Evolutionary conservation across 2,113 vertebrate genomes (phyloP).

Genomic region (Benitochromis conjunctus): DNA sequence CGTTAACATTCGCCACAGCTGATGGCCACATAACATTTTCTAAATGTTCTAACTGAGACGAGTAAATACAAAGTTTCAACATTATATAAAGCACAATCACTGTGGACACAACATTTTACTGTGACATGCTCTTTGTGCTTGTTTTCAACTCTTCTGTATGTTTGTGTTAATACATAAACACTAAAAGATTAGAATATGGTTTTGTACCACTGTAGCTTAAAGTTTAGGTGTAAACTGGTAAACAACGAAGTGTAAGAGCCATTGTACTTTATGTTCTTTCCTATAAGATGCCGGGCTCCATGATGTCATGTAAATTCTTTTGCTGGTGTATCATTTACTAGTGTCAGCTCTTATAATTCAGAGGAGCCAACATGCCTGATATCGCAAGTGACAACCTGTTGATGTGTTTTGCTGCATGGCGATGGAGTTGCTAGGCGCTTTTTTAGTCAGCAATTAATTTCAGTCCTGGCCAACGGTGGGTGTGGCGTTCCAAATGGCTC

Average conservation of each 20-base stretch:
- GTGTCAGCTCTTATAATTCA: slow-evolving; percentile 50
- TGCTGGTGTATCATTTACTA: slow-evolving; percentile 37
- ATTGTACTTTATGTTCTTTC: not conserved
- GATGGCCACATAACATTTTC: not conserved
- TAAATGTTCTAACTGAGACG: not conserved
- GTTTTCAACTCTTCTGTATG: not conserved
- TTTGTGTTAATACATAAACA: not conserved
- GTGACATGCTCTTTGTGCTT: not conserved
- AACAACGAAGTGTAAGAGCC: not conserved
- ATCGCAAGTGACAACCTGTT: slow-evolving; percentile 71
- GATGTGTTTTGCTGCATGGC: slow-evolving; percentile 47
- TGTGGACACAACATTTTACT: not conserved
- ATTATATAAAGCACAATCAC: not conserved
- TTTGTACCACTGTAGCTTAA: not conserved
- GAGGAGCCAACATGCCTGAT: slow-evolving; percentile 15
- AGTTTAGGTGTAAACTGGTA: not conserved
- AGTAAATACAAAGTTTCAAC: not conserved
- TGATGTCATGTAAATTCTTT: slow-evolving; percentile 68
- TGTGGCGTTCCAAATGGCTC: slow-evolving; percentile 56
- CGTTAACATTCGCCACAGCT: no score
- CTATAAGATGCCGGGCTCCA: not conserved
- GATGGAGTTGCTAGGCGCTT: slow-evolving; percentile 58
- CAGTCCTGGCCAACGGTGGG: slow-evolving; percentile 53
- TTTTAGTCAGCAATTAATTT: slow-evolving; percentile 66
- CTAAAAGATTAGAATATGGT: not conserved